Base-by-base conservation (phyloP, 2,797 vertebrate genomes). In the Poeciliopsis turneri region DNA sequence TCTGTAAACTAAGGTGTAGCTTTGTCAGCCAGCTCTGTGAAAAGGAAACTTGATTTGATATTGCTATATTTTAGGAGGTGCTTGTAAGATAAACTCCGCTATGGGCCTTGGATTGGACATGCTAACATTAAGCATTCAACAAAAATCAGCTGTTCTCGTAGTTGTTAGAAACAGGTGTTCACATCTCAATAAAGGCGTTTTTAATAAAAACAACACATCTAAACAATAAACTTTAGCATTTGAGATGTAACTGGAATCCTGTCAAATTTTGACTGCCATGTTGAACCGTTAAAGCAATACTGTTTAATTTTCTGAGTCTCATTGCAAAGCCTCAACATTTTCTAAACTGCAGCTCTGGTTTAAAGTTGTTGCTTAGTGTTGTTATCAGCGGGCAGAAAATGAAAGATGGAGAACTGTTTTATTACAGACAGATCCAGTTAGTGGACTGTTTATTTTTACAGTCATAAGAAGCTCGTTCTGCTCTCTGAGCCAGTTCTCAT, bases 401-500 rank as follows among this genome's bases (percentile, higher is more conserved):
- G 13, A n/a, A 25, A 59, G n/a, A 61, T 41, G 68, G 79, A 66
- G 82, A 87, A 82, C 75, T 13, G 39, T 88, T 84, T 78, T 68
- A 81, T 73, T 45, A 70, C 41, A 18, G 68, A 45, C 68, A n/a
- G 41, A 82, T 72, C 83, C 81, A 79, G 82, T 83, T 80, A 79
- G n/a, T 49, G 78, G 74, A 64, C 33, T 70, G 75, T 77, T 69
- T 82, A 85, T 87, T 87, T 86, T 72, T 79, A 81, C 68, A 83
- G 77, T 59, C 76, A 76, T 89, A 84, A 82, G 83, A 79, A 76
- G 79, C 89, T 78, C 61, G 6, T 74, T 90, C 81, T 76, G 78
- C 85, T 90, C 90, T 79, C 78, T 80, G 64, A 70, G 79, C 85
- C 83, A 64, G 75, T 45, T 59, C 69, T 90, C 92, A 94, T 93